Conservation (phyloP, 2,888 invertebrate species). For the Geotrupes spiniger region DNA sequence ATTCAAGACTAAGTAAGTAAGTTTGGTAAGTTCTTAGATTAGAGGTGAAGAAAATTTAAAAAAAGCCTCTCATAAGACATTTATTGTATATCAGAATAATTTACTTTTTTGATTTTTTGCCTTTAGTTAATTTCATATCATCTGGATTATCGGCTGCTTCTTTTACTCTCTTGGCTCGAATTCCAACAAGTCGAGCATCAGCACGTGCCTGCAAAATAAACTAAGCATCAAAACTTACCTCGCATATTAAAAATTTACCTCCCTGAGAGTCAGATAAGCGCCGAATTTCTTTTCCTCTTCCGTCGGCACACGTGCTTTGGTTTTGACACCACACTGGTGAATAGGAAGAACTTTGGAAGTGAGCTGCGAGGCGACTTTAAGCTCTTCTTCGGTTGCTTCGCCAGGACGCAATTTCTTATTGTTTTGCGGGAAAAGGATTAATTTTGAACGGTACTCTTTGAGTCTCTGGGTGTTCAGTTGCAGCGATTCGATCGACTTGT, state of each 20-base stretch:
- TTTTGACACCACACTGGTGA: constrained; percentile 64
- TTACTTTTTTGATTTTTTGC: no score
- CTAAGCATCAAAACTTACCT: neutral
- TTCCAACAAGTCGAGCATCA: constrained; percentile 84
- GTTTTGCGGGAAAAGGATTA: constrained; percentile 96
- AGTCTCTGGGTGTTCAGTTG: constrained; percentile 92
- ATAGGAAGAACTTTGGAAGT: constrained; percentile 83
- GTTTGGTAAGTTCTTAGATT: no score
- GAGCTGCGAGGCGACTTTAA: constrained; percentile 88
- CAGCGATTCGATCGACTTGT: constrained; percentile 92
- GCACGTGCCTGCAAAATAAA: constrained; percentile 74
- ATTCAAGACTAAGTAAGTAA: no score
- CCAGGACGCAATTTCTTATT: constrained; percentile 80
- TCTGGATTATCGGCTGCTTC: constrained; percentile 95
- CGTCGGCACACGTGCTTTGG: constrained; percentile 80
- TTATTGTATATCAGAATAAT: no score
- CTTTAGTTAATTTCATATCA: constrained; percentile 71
- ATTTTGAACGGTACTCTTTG: constrained; percentile 92
- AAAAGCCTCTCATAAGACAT: no score
- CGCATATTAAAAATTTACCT: no score
- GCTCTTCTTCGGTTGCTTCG: constrained; percentile 85
- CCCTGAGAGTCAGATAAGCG: constrained; percentile 81
- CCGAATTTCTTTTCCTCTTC: constrained; percentile 91
- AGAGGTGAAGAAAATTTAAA: no score
- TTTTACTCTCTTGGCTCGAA: constrained; percentile 90